phyloP scores from a whole-genome alignment of 1,140 invertebrate species.

The Anoplolepis gracilipes region DNA sequence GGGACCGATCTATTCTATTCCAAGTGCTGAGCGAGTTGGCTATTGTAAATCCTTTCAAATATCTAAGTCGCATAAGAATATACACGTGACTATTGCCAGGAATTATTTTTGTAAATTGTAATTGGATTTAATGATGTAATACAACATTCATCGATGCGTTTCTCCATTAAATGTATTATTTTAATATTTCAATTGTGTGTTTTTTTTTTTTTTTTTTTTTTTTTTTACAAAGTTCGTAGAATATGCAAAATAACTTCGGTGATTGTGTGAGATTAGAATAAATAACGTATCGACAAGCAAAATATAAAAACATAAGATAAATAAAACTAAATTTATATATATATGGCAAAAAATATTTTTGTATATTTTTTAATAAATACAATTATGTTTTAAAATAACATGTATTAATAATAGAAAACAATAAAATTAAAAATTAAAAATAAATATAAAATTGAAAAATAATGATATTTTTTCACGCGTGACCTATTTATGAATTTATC shows the following conservation, averaged over 20 bases:
- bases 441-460: no score
- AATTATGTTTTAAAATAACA: neutral
- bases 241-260: neutral
- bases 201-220: no score
- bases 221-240: neutral
- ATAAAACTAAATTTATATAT: neutral
- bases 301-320: neutral
- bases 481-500: neutral
- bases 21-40: constrained; percentile 25
- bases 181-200: constrained; percentile 18
- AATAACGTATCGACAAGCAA: neutral
- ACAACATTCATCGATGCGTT: no score
- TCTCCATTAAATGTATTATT: no score
- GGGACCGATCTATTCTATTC: constrained; percentile 53
- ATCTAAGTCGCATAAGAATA: constrained; percentile 46
- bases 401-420: neutral
- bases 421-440: neutral
- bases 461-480: neutral
- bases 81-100: neutral
- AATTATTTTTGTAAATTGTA: constrained; percentile 6
- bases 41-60: constrained; percentile 60
- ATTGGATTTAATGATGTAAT: constrained; percentile 6
- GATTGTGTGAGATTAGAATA: neutral
- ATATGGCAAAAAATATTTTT: neutral
- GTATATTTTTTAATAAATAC: neutral